Evolutionary conservation across 2,797 vertebrate genomes (phyloP), one percentile per base, ranked within the genome.

Genomic region (Gallinago nigripennis): DNA sequence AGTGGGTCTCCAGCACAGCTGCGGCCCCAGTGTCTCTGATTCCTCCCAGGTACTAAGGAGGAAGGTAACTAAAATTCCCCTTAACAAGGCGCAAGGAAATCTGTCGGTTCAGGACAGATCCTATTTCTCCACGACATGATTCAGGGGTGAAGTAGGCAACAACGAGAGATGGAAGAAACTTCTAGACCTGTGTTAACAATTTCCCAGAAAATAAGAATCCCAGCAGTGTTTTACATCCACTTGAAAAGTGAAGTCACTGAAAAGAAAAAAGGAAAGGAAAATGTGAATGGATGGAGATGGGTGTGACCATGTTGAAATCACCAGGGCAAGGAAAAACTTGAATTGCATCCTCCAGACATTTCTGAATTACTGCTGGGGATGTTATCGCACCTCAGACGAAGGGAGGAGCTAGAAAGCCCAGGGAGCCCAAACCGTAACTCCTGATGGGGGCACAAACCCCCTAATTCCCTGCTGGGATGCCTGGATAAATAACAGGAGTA

Each of bases 71-170:
- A 16, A 35, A 61, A 81, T 53, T 51, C 12, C 51, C 69, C 33
- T 53, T n/a, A 61, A 68, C 12, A 4, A 83, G n/a, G 56, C 4
- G 1, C 54, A n/a, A 23, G 28, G 82, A 70, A 73, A 50, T 4
- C 24, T 30, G 19, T 19, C 46, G 25, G 17, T 31, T 87, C 8
- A 2, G 70, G 31, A 35, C 11, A 31, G 43, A 39, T 2, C 31
- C 41, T 9, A 0, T 27, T 57, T 64, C 45, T 71, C 58, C 1
- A 0, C 6, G 41, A 24, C 5, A 3, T 2, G 6, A 12, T 65
- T 69, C 56, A 43, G 1, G 6, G 58, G 51, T 0, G 2, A 48
- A 60, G 24, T 48, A 50, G 2, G 3, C 27, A 35, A 60, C 37
- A 53, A 24, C 0, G 2, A 57, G 19, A 69, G 25, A 7, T 14